A percentile compares a stretch with the other conserved stretches of the same genome.
Evolutionary conservation across 92 coral and sea anemone species (phyloP).

Genomic region (Zoanthus sociatus): DNA sequence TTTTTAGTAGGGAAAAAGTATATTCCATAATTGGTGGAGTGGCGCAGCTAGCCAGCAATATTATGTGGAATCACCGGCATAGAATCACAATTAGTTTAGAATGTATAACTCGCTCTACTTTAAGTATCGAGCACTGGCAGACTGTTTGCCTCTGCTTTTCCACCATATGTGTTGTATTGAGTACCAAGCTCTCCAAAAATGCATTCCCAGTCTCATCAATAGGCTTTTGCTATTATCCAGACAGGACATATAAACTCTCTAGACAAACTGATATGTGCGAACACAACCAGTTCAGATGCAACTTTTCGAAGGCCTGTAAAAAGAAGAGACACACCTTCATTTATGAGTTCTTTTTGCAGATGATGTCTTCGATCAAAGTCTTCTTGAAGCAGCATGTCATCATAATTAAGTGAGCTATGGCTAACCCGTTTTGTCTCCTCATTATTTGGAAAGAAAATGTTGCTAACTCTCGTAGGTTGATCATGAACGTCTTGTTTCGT

Average conservation of each 20-base stretch:
- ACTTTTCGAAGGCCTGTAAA: conserved; percentile 1
- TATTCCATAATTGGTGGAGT: too few species aligned
- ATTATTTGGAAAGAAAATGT: conserved; percentile 15
- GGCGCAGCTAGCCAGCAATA: too few species aligned
- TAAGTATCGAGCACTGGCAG: too few species aligned
- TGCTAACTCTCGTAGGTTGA: conserved; percentile 23
- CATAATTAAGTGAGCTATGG: background rate
- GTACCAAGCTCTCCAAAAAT: background rate
- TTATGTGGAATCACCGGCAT: too few species aligned
- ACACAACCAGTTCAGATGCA: background rate
- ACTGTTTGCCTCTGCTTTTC: background rate
- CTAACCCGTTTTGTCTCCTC: background rate
- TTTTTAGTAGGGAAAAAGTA: too few species aligned
- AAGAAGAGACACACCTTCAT: background rate
- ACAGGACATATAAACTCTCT: background rate
- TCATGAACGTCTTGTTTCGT: conserved; percentile 20
- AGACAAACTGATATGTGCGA: conserved; percentile 1
- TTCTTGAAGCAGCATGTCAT: background rate
- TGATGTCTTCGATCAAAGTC: conserved; percentile 43
- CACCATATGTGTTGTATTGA: background rate
- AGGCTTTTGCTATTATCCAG: background rate
- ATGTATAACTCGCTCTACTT: too few species aligned
- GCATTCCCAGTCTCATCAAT: background rate
- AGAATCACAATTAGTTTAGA: too few species aligned
- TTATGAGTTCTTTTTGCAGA: conserved; percentile 19